A percentile compares a stretch with the other conserved stretches of the same genome.
Conservation (phyloP, 2,888 invertebrate species). For the Rhagonycha fulva region DNA sequence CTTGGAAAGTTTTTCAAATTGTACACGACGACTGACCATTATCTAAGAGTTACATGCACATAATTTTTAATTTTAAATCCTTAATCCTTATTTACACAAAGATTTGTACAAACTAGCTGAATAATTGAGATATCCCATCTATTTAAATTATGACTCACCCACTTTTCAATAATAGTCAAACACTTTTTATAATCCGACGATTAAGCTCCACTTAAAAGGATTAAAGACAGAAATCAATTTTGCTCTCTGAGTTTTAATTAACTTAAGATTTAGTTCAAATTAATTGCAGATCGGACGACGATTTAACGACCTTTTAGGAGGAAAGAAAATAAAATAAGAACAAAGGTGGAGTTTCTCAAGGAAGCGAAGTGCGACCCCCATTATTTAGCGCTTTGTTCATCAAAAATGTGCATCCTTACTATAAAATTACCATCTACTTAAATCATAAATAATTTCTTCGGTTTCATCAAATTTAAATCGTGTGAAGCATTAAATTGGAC, state of each 20-base stretch:
- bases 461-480: background rate
- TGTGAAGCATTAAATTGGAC: background rate
- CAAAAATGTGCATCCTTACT: background rate
- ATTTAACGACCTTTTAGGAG: background rate
- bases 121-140: background rate
- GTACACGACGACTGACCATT: slow-evolving; percentile 4
- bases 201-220: background rate
- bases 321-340: background rate
- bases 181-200: background rate
- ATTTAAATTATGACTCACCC: background rate
- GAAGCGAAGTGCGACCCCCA: background rate
- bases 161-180: background rate
- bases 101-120: background rate
- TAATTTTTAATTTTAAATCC: slow-evolving; percentile 20
- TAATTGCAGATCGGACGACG: background rate
- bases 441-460: background rate
- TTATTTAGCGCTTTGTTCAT: background rate
- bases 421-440: background rate
- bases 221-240: background rate
- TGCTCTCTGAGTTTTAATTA: background rate
- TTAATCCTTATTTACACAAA: slow-evolving; percentile 20
- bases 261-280: background rate
- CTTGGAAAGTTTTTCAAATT: slow-evolving; percentile 10
- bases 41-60: slow-evolving; percentile 20
- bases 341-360: background rate